These are phyloP conservation scores for Actinemys pallida DNA, from an alignment of 2,113 vertebrate genomes.

Conservation along the genomic window DNA sequence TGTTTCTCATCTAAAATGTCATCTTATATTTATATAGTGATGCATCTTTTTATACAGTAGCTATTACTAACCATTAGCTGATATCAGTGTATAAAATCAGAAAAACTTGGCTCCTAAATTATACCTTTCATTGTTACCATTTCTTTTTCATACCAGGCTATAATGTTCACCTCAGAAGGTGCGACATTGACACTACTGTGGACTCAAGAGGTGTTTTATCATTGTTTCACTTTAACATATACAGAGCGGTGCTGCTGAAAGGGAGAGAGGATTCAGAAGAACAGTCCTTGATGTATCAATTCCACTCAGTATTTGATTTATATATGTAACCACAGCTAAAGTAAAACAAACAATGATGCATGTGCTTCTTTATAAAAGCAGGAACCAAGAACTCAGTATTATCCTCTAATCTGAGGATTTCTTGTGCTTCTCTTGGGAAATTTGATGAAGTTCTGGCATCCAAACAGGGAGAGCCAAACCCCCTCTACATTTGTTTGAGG, in stretches of 20 bases:
- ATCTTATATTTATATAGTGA: neutral
- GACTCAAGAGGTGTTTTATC: neutral
- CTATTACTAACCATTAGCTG: neutral
- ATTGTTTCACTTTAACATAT: neutral
- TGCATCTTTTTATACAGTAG: neutral
- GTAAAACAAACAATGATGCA: neutral
- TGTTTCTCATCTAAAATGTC: conserved; percentile 39
- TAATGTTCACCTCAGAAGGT: neutral
- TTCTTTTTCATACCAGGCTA: neutral
- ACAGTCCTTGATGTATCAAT: neutral
- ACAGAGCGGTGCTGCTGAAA: neutral
- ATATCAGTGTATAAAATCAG: neutral
- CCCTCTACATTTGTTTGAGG: neutral
- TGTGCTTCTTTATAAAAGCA: neutral
- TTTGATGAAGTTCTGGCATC: neutral
- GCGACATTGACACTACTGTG: neutral
- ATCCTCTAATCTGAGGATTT: neutral
- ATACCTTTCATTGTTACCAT: neutral
- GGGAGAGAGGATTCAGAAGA: neutral
- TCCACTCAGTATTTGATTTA: neutral
- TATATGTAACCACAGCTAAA: neutral
- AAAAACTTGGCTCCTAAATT: neutral
- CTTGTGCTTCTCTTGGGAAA: neutral
- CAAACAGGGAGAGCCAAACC: conserved; percentile 2
- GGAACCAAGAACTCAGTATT: neutral